Percentiles rank a stretch among this genome's conserved stretches.
Evolutionary conservation across 2,888 invertebrate species (phyloP).

Genomic region (Scrobipalpa costella): DNA sequence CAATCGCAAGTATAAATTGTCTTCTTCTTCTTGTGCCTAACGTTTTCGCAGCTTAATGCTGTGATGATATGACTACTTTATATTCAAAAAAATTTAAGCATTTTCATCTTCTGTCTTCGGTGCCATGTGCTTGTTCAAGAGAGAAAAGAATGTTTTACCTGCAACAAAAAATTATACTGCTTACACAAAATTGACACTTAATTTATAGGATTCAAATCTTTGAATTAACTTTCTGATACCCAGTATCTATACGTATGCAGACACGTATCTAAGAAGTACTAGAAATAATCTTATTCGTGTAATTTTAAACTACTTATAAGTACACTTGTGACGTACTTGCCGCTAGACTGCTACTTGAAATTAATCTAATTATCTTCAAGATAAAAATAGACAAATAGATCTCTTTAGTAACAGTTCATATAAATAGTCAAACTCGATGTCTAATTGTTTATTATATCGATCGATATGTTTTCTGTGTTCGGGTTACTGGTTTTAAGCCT

Average conservation of each 20-base stretch:
- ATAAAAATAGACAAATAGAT: slow-evolving; percentile 26
- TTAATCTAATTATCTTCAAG: slow-evolving; percentile 17
- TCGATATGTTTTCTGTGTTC: slow-evolving; percentile 33
- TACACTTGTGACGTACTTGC: not conserved
- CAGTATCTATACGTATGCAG: not conserved
- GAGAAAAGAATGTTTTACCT: no score
- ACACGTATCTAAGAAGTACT: not conserved
- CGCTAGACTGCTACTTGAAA: slow-evolving; percentile 1
- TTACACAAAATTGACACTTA: no score
- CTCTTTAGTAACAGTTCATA: slow-evolving; percentile 17
- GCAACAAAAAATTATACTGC: no score
- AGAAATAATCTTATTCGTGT: not conserved
- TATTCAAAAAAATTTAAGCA: no score
- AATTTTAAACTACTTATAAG: not conserved
- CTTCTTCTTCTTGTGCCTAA: no score
- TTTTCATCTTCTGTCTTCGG: no score
- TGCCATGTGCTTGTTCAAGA: no score
- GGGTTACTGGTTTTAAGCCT: slow-evolving; percentile 37
- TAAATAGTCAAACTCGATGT: slow-evolving; percentile 21
- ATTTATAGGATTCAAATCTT: no score
- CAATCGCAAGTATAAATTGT: no score
- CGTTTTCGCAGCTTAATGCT: no score
- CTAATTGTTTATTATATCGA: not conserved
- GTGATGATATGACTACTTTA: no score
- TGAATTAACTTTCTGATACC: not conserved